phyloP scores from a whole-genome alignment of 2,113 vertebrate species.

The Leuciscus idus region DNA sequence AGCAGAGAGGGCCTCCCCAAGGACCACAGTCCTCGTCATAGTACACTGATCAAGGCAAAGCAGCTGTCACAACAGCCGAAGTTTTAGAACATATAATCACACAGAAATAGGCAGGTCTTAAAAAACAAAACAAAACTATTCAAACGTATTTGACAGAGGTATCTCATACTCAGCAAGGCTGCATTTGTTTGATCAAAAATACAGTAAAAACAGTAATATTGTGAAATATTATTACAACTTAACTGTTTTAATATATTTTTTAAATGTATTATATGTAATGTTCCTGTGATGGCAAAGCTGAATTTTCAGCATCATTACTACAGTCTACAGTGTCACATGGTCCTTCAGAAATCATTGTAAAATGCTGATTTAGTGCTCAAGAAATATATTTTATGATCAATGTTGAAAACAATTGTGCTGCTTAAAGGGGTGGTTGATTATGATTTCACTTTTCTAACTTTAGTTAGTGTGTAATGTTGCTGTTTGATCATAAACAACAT shows the following conservation, averaged over 20 bases:
- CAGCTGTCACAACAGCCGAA: constrained; percentile 1
- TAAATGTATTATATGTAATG: not conserved
- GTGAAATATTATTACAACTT: not conserved
- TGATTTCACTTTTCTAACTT: too few relatives aligned
- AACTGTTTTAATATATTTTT: not conserved
- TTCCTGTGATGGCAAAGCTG: not conserved
- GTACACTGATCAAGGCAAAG: constrained; percentile 28
- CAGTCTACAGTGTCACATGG: not conserved
- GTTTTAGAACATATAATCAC: not conserved
- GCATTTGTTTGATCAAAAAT: not conserved
- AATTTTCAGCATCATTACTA: not conserved
- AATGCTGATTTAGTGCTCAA: not conserved
- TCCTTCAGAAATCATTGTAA: not conserved
- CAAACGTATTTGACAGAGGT: not conserved
- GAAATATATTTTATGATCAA: not conserved
- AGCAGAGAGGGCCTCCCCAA: constrained; percentile 28
- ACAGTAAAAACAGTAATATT: not conserved
- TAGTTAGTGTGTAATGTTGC: too few relatives aligned
- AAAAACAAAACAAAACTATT: not conserved
- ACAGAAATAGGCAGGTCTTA: not conserved
- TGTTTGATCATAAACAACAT: too few relatives aligned
- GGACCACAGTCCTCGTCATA: constrained; percentile 27
- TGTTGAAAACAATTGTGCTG: not conserved
- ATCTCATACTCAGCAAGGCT: not conserved
- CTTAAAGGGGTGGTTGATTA: too few relatives aligned